Percentiles rank a stretch among this genome's conserved stretches.
phyloP scores from a whole-genome alignment of 2,888 invertebrate genomes.

The Drosophila pseudotakahashii region DNA sequence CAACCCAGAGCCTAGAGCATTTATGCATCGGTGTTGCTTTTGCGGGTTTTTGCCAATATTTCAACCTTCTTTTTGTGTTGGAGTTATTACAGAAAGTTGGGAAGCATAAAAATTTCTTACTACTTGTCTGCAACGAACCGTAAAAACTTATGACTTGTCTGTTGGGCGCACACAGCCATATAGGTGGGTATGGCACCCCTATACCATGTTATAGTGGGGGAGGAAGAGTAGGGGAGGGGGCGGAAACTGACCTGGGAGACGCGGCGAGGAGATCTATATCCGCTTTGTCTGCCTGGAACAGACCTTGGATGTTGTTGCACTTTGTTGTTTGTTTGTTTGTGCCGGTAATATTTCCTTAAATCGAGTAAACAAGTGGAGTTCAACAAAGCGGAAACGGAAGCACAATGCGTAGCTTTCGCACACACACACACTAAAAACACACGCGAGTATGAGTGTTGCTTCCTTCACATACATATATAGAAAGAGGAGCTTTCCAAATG shows the following conservation, averaged over 20 bases:
- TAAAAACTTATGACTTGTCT: conserved; percentile 80
- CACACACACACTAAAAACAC: conserved; percentile 13
- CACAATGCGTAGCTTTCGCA: conserved; percentile 73
- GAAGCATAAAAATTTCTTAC: conserved; percentile 77
- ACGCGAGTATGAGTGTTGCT: conserved; percentile 30
- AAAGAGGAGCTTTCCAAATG: conserved; percentile 14
- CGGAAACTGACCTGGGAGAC: conserved; percentile 28
- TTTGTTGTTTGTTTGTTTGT: conserved; percentile 72
- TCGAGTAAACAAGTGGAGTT: conserved; percentile 81
- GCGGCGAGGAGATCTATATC: conserved; percentile 37
- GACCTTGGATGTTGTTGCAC: conserved; percentile 55
- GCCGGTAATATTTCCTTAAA: conserved; percentile 81
- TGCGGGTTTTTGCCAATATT: conserved; percentile 19
- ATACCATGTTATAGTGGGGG: neutral
- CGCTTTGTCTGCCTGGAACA: conserved; percentile 32
- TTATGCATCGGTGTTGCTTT: conserved; percentile 13
- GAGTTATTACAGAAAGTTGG: conserved; percentile 75
- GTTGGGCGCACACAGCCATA: conserved; percentile 53
- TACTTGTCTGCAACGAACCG: conserved; percentile 75
- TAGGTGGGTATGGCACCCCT: neutral
- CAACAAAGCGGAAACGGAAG: conserved; percentile 81
- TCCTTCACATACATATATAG: conserved; percentile 16
- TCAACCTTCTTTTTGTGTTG: conserved; percentile 41
- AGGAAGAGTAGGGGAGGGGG: too few relatives aligned
- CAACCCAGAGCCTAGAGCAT: conserved; percentile 32